Conservation (phyloP, 1,140 invertebrate species). For the Macrobrachium nipponense region DNA sequence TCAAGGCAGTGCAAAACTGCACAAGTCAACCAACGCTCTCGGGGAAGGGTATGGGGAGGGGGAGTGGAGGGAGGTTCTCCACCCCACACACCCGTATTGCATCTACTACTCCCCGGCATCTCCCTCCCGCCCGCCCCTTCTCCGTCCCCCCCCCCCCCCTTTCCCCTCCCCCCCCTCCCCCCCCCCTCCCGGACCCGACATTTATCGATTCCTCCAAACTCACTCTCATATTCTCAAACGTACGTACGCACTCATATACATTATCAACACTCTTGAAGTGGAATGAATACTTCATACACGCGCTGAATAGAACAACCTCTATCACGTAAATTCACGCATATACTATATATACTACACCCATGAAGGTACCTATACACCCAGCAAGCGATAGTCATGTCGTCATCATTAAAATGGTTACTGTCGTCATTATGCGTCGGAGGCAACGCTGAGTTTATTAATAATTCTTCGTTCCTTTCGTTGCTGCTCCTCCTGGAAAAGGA, state of each 20-base stretch:
- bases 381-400: background rate
- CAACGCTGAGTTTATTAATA: no score
- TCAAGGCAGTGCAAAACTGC: no score
- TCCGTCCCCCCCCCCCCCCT: background rate
- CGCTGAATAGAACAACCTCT: background rate
- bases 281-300: constrained; percentile 2
- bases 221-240: background rate
- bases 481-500: no score
- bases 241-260: constrained; percentile 1
- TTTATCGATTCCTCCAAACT: background rate
- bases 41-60: no score
- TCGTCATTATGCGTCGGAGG: no score
- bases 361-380: background rate
- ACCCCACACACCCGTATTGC: background rate
- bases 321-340: background rate
- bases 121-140: background rate
- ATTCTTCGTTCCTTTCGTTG: no score
- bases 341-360: no score
- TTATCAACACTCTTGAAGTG: background rate
- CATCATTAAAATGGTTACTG: no score
- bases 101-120: background rate
- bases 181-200: background rate
- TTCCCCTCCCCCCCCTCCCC: background rate
- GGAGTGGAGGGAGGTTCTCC: no score
- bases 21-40: background rate